Evolutionary conservation across 2,888 invertebrate genomes (phyloP).

Genomic region (Caenorhabditis angaria): DNA sequence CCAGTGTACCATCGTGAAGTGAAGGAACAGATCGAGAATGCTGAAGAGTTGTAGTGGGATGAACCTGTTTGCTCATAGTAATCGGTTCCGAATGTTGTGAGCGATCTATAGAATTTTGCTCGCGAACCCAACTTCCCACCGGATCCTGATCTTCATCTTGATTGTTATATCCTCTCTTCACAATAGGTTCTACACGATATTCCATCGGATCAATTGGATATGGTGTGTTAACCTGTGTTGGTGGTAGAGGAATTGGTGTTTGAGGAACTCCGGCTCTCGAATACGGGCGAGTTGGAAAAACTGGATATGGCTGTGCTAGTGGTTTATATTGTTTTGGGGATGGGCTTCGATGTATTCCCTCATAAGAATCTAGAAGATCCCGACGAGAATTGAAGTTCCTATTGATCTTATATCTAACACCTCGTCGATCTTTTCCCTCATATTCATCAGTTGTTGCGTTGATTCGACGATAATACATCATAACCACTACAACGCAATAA

Average conservation of each 20-base stretch:
- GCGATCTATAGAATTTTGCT: conserved; percentile 51
- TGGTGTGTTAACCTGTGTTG: conserved; percentile 44
- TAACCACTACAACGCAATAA: conserved; percentile 68
- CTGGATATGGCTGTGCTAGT: conserved; percentile 48
- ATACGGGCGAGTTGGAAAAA: conserved; percentile 33
- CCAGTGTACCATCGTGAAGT: conserved; percentile 59
- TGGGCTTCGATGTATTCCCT: conserved; percentile 9
- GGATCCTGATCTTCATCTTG: conserved; percentile 60
- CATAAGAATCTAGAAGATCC: conserved; percentile 45
- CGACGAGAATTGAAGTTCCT: conserved; percentile 33
- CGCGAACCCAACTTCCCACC: conserved; percentile 55
- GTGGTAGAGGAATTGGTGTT: conserved; percentile 48
- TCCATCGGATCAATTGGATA: conserved; percentile 48
- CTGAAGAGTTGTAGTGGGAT: conserved; percentile 41
- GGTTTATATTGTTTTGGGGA: conserved; percentile 20
- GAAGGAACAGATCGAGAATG: conserved; percentile 64
- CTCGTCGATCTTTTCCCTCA: conserved; percentile 57
- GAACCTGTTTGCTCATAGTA: conserved; percentile 32
- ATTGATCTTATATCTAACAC: conserved; percentile 38
- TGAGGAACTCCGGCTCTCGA: conserved; percentile 47
- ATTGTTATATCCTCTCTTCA: conserved; percentile 13
- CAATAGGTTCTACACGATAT: conserved; percentile 24
- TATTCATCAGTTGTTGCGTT: conserved; percentile 61
- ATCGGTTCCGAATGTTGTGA: conserved; percentile 52
- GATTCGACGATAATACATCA: conserved; percentile 66